Evolutionary conservation across 2,113 vertebrate species (phyloP).

Genomic region (Tiliqua scincoides): DNA sequence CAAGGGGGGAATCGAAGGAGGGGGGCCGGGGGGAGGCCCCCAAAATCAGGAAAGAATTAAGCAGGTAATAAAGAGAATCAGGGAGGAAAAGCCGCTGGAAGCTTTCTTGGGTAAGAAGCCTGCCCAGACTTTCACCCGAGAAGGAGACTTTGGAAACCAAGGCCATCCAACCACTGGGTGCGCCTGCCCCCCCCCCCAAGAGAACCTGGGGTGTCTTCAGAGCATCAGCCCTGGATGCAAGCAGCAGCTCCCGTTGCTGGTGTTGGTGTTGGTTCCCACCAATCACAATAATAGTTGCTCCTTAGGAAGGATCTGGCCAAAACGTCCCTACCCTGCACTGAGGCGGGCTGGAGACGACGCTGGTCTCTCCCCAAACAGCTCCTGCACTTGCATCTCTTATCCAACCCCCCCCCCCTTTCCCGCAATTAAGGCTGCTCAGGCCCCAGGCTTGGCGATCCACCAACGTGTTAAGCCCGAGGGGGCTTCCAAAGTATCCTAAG

Average conservation of each 20-base stretch:
- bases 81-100: constrained; percentile 47
- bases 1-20: background rate
- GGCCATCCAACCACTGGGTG: background rate
- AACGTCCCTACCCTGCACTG: background rate
- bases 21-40: background rate
- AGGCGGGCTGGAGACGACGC: background rate
- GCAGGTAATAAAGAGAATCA: constrained; percentile 55
- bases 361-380: background rate
- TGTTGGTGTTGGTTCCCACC: too few relatives aligned
- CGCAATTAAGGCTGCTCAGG: background rate
- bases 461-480: background rate
- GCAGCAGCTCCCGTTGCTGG: background rate
- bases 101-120: constrained; percentile 56
- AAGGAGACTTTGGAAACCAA: constrained; percentile 24
- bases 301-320: background rate
- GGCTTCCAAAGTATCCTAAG: background rate
- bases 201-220: background rate
- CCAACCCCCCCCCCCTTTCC: too few relatives aligned
- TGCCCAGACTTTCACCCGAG: background rate
- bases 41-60: constrained; percentile 58
- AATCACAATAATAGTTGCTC: background rate
- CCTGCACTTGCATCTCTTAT: background rate
- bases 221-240: too few relatives aligned
- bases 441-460: background rate
- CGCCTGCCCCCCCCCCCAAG: background rate